Conservation (phyloP, 2,113 vertebrate genomes). For the Megaceryle maxima region DNA sequence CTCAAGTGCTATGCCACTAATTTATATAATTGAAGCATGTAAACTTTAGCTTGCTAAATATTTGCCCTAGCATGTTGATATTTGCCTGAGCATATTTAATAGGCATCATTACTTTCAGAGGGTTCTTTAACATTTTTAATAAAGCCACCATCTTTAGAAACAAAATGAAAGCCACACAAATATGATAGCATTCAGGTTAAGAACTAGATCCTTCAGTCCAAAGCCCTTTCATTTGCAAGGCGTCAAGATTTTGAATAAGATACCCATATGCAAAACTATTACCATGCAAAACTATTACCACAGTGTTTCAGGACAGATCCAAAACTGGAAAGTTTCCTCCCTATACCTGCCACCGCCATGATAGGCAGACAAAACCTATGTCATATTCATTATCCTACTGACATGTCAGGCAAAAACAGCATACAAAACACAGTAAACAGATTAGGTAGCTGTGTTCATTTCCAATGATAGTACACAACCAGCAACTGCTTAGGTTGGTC, state of each 20-base stretch:
- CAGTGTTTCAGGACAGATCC: not conserved
- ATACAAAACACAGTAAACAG: not conserved
- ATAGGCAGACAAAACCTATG: not conserved
- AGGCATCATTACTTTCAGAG: not conserved
- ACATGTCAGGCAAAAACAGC: not conserved
- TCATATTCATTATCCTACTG: not conserved
- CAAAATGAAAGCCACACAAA: not conserved
- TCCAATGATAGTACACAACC: not conserved
- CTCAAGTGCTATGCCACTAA: not conserved
- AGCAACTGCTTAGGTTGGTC: not conserved
- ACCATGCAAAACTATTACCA: not conserved
- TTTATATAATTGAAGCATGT: not conserved
- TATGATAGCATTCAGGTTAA: not conserved
- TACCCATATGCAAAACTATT: not conserved
- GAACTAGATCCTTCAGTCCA: not conserved
- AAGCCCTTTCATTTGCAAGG: constrained; percentile 23
- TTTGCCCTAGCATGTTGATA: not conserved
- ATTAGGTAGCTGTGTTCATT: not conserved
- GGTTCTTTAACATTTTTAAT: not conserved
- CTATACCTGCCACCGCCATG: not conserved
- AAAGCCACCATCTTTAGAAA: not conserved
- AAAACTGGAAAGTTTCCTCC: not conserved
- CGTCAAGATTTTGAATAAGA: not conserved
- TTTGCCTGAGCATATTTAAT: not conserved
- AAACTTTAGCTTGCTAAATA: not conserved